A percentile compares a stretch with the other conserved stretches of the same genome.
Conservation (phyloP, 2,797 vertebrate species). For the Rhinoraja longicauda region DNA sequence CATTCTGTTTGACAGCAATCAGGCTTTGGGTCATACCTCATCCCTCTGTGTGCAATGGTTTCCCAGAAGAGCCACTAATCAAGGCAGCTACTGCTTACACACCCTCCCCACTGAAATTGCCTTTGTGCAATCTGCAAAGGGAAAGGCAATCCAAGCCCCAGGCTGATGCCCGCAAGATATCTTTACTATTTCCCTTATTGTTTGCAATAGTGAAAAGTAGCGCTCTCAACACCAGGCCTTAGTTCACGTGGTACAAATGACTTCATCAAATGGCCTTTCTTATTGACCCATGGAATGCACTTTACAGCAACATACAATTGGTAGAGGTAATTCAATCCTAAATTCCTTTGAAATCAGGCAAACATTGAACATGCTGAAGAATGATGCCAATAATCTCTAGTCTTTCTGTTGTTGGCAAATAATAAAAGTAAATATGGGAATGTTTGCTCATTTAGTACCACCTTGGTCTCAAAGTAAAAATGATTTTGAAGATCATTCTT, state of each 20-base stretch:
- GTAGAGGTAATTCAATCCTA: background rate
- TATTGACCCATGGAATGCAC: background rate
- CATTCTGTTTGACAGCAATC: background rate
- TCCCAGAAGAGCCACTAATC: background rate
- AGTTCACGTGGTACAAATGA: background rate
- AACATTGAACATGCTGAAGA: background rate
- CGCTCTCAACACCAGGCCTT: background rate
- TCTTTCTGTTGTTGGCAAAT: background rate
- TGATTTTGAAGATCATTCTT: background rate
- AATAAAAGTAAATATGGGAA: background rate
- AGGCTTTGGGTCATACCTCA: background rate
- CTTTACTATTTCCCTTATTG: background rate
- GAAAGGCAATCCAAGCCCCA: background rate
- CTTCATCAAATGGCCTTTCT: background rate
- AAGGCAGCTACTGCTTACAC: background rate
- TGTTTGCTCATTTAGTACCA: background rate
- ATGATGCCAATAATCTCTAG: no score
- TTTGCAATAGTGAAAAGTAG: background rate
- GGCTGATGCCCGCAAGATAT: background rate
- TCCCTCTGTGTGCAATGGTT: background rate
- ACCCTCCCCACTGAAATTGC: background rate
- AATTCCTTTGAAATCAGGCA: background rate
- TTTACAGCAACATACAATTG: background rate
- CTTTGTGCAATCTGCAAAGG: background rate
- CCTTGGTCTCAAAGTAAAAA: background rate